Evolutionary conservation across 2,113 vertebrate species (phyloP), one percentile per base, ranked within the genome.

Genomic region (Ancistrus triradiatus): DNA sequence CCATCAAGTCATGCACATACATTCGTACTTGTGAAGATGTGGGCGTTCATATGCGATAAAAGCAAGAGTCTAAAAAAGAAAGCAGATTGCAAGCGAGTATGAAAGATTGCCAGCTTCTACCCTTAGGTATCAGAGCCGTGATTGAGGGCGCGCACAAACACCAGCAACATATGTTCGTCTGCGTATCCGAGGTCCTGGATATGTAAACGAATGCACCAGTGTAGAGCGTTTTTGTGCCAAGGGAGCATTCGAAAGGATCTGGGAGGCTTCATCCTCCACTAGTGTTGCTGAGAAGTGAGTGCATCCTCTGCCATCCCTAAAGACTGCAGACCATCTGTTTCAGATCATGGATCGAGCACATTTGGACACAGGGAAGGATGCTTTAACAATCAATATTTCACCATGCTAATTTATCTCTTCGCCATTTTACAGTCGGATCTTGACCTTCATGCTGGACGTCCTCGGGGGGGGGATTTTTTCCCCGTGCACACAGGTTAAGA

Each of bases 251-350:
- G n/a, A 25, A 47, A 43, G 19, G 50, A 59, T 31, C 53, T 6
- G 2, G 27, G 18, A 28, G 47, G 52, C 19, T 33, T 24, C 15
- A 68, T 52, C 40, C 42, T 46, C 17, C 53, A 38, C 14, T 15
- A 37, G 49, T 17, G 46, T 47, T 21, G 51, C 59, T 49, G 38
- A 63, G 48, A 47, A 22, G 47, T 40, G 50, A 38, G 44, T 31
- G 49, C 55, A 63, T 55, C 65, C 33, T 28, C 24, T 50, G 47
- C 27, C 47, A 19, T 74, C 72, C 72, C 62, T 58, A 24, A 27
- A 63, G 66, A 52, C 53, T 52, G 4, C 7, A 74, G 8, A 48
- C 64, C 69, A 72, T 72, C 69, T 75, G 73, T 27, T 75, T 59
- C 14, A 37, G 59, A 68, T 68, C 49, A 38, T 68, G 68, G 65